A percentile compares a stretch with the other conserved stretches of the same genome.
Conservation (phyloP, 2,888 invertebrate species). For the Microplitis deprimator region DNA sequence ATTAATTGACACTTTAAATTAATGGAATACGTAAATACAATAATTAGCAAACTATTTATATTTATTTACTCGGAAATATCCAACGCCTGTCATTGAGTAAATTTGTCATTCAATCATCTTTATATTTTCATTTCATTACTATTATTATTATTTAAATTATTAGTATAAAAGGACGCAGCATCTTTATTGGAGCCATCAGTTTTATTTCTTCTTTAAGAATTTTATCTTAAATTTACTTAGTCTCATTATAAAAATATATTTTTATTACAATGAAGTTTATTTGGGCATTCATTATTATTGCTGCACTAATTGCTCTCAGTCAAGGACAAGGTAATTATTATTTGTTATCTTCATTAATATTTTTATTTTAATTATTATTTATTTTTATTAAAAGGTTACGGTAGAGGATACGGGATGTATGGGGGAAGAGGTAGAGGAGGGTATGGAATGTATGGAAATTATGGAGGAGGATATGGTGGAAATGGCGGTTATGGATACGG, state of each 20-base stretch:
- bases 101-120: background rate
- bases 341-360: background rate
- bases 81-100: background rate
- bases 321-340: background rate
- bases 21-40: background rate
- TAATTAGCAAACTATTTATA: too few relatives aligned
- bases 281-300: background rate
- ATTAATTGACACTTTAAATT: background rate
- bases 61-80: background rate
- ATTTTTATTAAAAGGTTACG: background rate
- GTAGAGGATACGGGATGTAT: background rate
- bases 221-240: too few relatives aligned
- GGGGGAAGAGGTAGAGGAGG: background rate
- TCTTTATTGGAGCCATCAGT: background rate
- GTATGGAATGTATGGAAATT: background rate
- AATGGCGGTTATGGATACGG: background rate
- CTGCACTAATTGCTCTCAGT: background rate
- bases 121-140: background rate
- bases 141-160: background rate
- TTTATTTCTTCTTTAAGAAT: background rate
- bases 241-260: background rate
- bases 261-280: background rate
- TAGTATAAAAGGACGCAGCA: background rate
- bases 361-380: background rate
- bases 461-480: background rate